A percentile compares a stretch with the other conserved stretches of the same genome.
phyloP scores from a whole-genome alignment of 2,888 invertebrate species.

The Drosophila paramelanica region DNA sequence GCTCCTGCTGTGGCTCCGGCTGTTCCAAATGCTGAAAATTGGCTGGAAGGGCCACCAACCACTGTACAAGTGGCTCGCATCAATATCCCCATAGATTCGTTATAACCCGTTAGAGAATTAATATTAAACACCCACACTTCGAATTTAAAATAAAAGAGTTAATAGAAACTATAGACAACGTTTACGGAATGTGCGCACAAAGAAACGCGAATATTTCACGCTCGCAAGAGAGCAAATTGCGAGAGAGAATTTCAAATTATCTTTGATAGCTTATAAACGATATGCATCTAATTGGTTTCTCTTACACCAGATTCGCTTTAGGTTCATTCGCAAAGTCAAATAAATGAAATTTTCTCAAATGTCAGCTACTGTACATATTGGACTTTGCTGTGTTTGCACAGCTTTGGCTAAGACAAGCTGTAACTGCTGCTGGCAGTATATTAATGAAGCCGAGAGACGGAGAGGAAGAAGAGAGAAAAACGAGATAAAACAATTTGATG shows the following conservation, averaged over 20 bases:
- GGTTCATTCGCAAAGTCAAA: background rate
- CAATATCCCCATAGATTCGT: slow-evolving; percentile 32
- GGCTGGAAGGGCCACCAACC: background rate
- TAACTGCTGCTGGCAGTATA: slow-evolving; percentile 42
- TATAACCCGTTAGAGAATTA: slow-evolving; percentile 62
- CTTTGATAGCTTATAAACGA: background rate
- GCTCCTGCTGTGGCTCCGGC: slow-evolving; percentile 28
- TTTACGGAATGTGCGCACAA: background rate
- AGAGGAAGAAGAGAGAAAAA: slow-evolving; percentile 23
- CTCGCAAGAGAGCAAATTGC: background rate
- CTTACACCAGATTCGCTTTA: background rate
- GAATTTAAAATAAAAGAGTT: background rate
- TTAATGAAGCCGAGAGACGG: slow-evolving; percentile 41
- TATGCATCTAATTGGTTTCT: background rate
- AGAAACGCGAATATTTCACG: background rate
- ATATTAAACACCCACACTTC: slow-evolving; percentile 12
- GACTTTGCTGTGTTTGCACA: slow-evolving; percentile 3
- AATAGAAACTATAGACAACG: background rate
- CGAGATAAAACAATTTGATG: slow-evolving; percentile 22
- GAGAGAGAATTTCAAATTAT: background rate
- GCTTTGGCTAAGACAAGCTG: background rate
- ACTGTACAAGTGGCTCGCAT: slow-evolving; percentile 11
- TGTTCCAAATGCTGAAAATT: slow-evolving; percentile 37
- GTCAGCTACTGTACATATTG: slow-evolving; percentile 6
- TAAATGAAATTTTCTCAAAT: background rate